These are phyloP conservation scores for Nematostella vectensis DNA, from an alignment of 92 coral and sea anemone genomes.

Conservation along the genomic window DNA sequence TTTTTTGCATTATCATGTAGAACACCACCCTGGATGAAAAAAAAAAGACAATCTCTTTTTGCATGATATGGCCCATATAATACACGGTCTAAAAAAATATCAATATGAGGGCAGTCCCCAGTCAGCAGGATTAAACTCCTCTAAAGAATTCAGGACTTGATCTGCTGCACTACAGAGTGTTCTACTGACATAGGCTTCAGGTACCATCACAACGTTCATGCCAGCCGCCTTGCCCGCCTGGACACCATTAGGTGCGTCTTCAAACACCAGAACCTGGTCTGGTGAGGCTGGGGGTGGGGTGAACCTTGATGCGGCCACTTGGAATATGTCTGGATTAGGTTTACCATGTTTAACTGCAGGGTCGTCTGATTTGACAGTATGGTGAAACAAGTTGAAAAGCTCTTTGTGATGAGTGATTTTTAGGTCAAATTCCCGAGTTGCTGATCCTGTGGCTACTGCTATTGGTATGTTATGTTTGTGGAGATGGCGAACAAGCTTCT, in stretches of 20 bases:
- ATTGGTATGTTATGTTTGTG: slow-evolving; percentile 70
- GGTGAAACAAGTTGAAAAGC: slow-evolving; percentile 52
- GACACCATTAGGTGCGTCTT: slow-evolving; percentile 97
- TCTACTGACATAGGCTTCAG: slow-evolving; percentile 52
- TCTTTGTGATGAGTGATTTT: slow-evolving; percentile 57
- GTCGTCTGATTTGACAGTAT: slow-evolving; percentile 80
- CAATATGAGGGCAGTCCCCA: slow-evolving; percentile 86
- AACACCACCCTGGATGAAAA: too few relatives aligned
- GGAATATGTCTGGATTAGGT: slow-evolving; percentile 88
- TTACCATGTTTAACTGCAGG: slow-evolving; percentile 74
- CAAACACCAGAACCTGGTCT: slow-evolving; percentile 79
- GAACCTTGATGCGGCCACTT: slow-evolving; percentile 77
- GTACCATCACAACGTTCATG: slow-evolving; percentile 97
- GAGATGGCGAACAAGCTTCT: slow-evolving; percentile 60
- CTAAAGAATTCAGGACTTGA: slow-evolving; percentile 53
- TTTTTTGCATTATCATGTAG: too few relatives aligned
- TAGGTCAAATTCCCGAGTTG: slow-evolving; percentile 37
- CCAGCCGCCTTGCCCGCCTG: slow-evolving; percentile 81
- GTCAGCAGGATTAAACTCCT: slow-evolving; percentile 64
- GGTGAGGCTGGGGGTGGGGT: slow-evolving; percentile 48
- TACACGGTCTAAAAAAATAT: too few relatives aligned
- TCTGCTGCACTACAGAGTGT: slow-evolving; percentile 57
- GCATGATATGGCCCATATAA: too few relatives aligned
- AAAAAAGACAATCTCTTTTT: too few relatives aligned
- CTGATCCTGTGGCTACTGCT: slow-evolving; percentile 92